Evolutionary conservation across 1,140 invertebrate species (phyloP), one percentile per base, ranked within the genome.

Genomic region (Globodera rostochiensis): DNA sequence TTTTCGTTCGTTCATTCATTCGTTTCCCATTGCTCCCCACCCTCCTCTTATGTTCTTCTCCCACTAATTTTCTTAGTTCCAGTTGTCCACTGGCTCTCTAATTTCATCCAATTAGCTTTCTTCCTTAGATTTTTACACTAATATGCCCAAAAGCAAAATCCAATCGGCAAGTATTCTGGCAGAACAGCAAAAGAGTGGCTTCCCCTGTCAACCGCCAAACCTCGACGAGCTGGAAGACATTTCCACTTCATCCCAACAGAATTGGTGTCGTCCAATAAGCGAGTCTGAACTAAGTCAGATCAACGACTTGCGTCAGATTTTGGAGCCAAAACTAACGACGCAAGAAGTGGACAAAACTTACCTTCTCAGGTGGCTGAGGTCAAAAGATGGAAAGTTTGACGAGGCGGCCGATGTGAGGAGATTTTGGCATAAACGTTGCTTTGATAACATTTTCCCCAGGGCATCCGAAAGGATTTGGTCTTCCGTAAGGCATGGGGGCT

Each of bases 401-500:
- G 88, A 90, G 53, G 86, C 87, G n/a, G 88, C 88, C 13, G 88
- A 89, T 78, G 53, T 67, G 69, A 71, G 25, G n/a, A 36, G 5
- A 25, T 50, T 21, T 7, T 6, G 4, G 47, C 1, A 6, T 36
- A 76, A 76, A 66, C 21, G n/a, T 36, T 71, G 25, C 25, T 25
- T 71, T 25, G 25, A 47, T 9, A 71, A 36, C 4, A 21, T 25
- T 9, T 71, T 67, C 15, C 69, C 47, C 36, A 78, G 69, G 85
- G 83, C 66, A 70, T 89, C 70, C 88, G 86, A 78, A 90, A 90
- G 74, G 83, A 89, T 73, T 70, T 89, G 15, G 80, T 85, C 4
- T 89, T 89, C 76, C 57, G 88, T 36, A 88, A 87, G 53, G 88
- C 88, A 47, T 89, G 88, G 88, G 82, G 88, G 25, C 73, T 89